Evolutionary conservation across 2,113 vertebrate species (phyloP), one percentile per base, ranked within the genome.

Genomic region (Gallinago paraguaiae): DNA sequence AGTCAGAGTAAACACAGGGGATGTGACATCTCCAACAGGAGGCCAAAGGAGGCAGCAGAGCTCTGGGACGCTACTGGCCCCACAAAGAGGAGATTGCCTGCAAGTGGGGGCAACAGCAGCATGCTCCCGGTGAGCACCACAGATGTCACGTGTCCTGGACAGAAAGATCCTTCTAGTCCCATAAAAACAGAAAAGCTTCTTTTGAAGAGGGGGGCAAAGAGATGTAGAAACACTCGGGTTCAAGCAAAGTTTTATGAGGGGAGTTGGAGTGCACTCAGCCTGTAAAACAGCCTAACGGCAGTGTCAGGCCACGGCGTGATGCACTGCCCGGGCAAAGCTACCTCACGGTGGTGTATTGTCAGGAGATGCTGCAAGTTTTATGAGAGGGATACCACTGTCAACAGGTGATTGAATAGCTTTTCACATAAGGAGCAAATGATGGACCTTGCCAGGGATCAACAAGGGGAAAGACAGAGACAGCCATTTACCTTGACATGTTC

Each of bases 181-280:
- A 82, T 91, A 60, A 88, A 95, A 92, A 46, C 17, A 20, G 37
- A 78, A 80, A 81, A 78, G 35, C 33, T 91, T 67, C 51, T 86
- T 80, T 70, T 61, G 70, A 85, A 76, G 37, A 30, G 6, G 30
- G 53, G 30, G 51, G 41, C 48, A 70, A 53, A 54, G 59, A 81
- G 41, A 92, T 41, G 17, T 43, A 53, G 72, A 88, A 88, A 81
- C 56, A 46, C 31, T 10, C 1, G 30, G 82, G 95, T 97, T 97
- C 95, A 96, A 61, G 82, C 48, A 56, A 83, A 96, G 96, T 94
- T 97, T 96, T 97, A 97, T 80, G 94, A 95, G 91, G 86, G 89
- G 90, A 53, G 60, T 25, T 72, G 77, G 88, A 95, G 95, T 90
- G 92, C 93, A 84, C 78, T 94, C 88, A 90, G 88, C 68, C 93